Evolutionary conservation across 2,888 invertebrate species (phyloP).

Genomic region (Hoplodrina ambigua): DNA sequence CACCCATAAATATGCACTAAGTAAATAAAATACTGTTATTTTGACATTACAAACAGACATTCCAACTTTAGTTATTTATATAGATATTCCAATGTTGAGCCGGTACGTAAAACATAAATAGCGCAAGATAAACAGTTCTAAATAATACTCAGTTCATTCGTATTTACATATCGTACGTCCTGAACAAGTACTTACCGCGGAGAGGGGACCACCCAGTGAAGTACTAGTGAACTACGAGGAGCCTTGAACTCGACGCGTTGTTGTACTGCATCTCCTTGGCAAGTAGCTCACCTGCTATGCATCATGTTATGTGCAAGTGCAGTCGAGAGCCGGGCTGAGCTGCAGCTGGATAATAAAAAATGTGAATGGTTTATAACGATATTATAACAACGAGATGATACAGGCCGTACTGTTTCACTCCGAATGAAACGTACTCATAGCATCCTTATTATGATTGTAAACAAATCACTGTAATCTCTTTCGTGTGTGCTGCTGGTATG

Average conservation of each 20-base stretch:
- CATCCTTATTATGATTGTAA: not conserved
- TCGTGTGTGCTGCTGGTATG: not conserved
- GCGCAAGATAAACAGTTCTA: not conserved
- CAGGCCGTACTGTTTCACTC: no score
- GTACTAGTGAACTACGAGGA: slow-evolving; percentile 7
- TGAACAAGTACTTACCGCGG: slow-evolving; percentile 1
- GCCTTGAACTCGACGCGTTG: slow-evolving; percentile 19
- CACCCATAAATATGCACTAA: no score
- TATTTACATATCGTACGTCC: not conserved
- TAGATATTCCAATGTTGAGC: not conserved
- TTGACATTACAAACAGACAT: no score
- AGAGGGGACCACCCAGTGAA: not conserved
- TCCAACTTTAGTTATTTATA: no score
- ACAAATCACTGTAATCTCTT: not conserved
- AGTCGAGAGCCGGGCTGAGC: not conserved
- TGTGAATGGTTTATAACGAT: no score
- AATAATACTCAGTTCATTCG: not conserved
- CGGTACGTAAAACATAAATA: not conserved
- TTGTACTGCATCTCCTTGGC: not conserved
- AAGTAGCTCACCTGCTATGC: not conserved
- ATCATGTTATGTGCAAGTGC: slow-evolving; percentile 1
- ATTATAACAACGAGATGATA: no score
- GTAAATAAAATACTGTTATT: no score
- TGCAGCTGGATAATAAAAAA: not conserved
- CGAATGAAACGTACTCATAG: not conserved